Conservation (phyloP, 2,113 vertebrate species). For the Typhlomys cinereus region DNA sequence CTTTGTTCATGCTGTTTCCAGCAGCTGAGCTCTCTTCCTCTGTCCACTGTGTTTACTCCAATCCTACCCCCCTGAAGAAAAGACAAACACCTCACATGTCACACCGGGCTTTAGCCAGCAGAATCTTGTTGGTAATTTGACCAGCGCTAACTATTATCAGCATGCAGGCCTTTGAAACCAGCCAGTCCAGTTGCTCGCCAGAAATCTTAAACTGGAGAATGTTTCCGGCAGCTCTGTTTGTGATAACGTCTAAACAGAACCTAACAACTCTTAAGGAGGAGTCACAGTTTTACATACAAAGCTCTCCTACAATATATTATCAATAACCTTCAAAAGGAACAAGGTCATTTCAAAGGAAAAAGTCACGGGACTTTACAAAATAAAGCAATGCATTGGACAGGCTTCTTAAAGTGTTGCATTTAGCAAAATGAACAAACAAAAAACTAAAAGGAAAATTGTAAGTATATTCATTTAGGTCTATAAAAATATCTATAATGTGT, state of each 20-base stretch:
- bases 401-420: neutral
- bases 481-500: neutral
- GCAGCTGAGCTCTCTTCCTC: neutral
- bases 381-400: neutral
- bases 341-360: neutral
- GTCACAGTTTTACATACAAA: slow-evolving; percentile 31
- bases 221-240: slow-evolving; percentile 10
- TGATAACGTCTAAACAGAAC: slow-evolving; percentile 44
- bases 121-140: slow-evolving; percentile 2
- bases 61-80: neutral
- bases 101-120: neutral
- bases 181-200: neutral
- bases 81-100: neutral
- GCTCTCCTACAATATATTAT: slow-evolving; percentile 8
- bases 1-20: neutral
- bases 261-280: neutral
- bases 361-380: neutral
- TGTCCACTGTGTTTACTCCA: neutral
- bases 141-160: neutral
- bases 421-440: neutral
- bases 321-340: neutral
- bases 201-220: neutral
- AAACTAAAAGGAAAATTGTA: neutral
- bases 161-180: neutral
- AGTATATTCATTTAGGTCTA: neutral